Evolutionary conservation across 2,888 invertebrate species (phyloP).

Genomic region (Andrena trimmerana): DNA sequence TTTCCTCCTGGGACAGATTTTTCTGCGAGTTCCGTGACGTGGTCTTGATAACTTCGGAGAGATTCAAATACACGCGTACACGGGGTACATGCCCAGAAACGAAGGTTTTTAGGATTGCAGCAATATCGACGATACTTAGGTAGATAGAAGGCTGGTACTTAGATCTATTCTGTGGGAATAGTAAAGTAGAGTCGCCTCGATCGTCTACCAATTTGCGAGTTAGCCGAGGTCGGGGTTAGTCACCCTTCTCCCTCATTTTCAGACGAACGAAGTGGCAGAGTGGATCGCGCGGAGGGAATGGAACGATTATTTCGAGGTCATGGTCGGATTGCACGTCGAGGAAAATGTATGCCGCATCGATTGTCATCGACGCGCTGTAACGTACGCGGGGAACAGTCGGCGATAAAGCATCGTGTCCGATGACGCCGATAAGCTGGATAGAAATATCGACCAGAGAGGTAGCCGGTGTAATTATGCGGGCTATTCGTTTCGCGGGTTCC

Average conservation of each 20-base stretch:
- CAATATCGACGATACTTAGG: too few relatives aligned
- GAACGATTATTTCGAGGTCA: constrained; percentile 63
- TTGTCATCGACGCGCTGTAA: constrained; percentile 41
- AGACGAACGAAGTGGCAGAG: background rate
- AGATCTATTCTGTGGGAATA: too few relatives aligned
- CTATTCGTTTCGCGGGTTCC: constrained; percentile 51
- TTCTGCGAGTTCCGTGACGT: constrained; percentile 3
- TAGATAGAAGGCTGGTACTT: too few relatives aligned
- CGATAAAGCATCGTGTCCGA: constrained; percentile 55
- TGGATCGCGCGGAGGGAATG: constrained; percentile 37
- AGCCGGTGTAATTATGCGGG: constrained; percentile 66
- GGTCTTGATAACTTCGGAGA: background rate
- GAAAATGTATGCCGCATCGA: constrained; percentile 55
- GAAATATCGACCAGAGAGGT: constrained; percentile 64
- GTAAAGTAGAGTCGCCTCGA: background rate
- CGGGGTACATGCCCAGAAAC: too few relatives aligned
- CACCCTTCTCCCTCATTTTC: constrained; percentile 21
- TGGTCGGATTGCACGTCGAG: constrained; percentile 44
- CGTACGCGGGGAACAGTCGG: constrained; percentile 23
- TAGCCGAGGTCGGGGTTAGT: constrained; percentile 26
- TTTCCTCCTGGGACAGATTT: constrained; percentile 1
- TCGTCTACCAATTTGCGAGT: background rate
- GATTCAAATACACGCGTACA: background rate
- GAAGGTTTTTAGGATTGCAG: too few relatives aligned
- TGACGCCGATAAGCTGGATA: constrained; percentile 64